These are phyloP conservation scores for Dynastes tityus DNA, from an alignment of 2,888 invertebrate genomes.

Conservation along the genomic window DNA sequence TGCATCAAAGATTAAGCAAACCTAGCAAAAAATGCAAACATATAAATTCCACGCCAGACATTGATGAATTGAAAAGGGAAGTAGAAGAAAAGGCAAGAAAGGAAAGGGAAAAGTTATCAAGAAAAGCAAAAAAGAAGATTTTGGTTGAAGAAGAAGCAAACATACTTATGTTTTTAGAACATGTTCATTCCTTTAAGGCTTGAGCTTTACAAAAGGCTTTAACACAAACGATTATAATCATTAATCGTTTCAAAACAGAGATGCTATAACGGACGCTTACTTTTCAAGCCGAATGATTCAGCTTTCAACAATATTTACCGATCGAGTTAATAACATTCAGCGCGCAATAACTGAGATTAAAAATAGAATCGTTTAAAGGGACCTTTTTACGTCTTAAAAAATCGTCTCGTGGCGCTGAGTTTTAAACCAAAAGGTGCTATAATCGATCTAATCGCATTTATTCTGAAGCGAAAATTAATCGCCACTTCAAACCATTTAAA, in stretches of 20 bases:
- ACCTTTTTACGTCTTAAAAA: background rate
- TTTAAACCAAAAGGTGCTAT: background rate
- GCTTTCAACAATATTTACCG: background rate
- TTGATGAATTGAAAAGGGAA: too few species aligned
- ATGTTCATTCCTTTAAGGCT: too few species aligned
- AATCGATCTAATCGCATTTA: background rate
- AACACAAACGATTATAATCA: too few species aligned
- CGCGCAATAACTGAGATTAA: background rate
- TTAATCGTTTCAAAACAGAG: background rate
- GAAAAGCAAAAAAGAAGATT: too few species aligned
- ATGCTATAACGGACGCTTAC: background rate
- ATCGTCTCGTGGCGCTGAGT: background rate
- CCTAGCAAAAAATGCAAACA: too few species aligned
- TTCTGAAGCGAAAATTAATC: slow-evolving; percentile 11
- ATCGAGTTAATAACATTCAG: background rate
- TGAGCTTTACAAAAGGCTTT: too few species aligned
- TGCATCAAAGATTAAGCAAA: too few species aligned
- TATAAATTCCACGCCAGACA: too few species aligned
- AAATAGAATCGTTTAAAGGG: slow-evolving; percentile 3
- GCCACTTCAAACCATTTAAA: slow-evolving; percentile 9
- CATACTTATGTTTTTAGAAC: too few species aligned
- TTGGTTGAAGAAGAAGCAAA: too few species aligned
- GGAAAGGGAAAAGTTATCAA: too few species aligned
- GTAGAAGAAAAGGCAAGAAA: too few species aligned
- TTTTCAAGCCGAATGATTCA: background rate